phyloP scores from a whole-genome alignment of 2,797 vertebrate genomes.

The Argentina silus region DNA sequence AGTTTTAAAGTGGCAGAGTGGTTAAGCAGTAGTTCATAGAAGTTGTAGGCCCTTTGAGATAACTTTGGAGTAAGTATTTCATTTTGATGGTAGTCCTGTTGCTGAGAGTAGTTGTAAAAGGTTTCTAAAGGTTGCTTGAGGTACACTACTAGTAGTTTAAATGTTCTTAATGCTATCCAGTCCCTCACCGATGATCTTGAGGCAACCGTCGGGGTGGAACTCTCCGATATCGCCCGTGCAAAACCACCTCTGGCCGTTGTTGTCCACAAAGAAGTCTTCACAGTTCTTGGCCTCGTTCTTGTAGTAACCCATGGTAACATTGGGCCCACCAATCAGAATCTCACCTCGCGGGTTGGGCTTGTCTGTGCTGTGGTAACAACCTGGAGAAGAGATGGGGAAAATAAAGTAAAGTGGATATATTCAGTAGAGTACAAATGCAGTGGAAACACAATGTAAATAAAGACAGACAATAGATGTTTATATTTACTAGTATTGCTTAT shows the following conservation, averaged over 20 bases:
- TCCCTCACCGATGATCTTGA: slow-evolving; percentile 93
- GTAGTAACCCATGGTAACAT: slow-evolving; percentile 94
- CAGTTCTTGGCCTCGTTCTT: slow-evolving; percentile 83
- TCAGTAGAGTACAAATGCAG: background rate
- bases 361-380: slow-evolving; percentile 89
- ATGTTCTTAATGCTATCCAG: background rate
- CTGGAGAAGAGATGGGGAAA: slow-evolving; percentile 62
- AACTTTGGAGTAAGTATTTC: too few relatives aligned
- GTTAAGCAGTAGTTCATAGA: too few relatives aligned
- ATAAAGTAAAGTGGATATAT: background rate
- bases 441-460: background rate
- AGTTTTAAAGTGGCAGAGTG: too few relatives aligned
- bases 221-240: slow-evolving; percentile 95
- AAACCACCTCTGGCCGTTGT: slow-evolving; percentile 91
- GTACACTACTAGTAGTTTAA: too few relatives aligned
- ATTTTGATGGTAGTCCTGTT: too few relatives aligned
- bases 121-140: too few relatives aligned
- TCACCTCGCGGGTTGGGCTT: slow-evolving; percentile 91
- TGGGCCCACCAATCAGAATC: slow-evolving; percentile 92
- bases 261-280: slow-evolving; percentile 87
- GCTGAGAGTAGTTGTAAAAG: too few relatives aligned
- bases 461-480: background rate
- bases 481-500: background rate
- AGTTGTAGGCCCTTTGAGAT: too few relatives aligned
- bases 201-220: slow-evolving; percentile 89